These are phyloP conservation scores for Holocentrus rufus DNA, from an alignment of 2,797 vertebrate genomes.

Conservation along the genomic window DNA sequence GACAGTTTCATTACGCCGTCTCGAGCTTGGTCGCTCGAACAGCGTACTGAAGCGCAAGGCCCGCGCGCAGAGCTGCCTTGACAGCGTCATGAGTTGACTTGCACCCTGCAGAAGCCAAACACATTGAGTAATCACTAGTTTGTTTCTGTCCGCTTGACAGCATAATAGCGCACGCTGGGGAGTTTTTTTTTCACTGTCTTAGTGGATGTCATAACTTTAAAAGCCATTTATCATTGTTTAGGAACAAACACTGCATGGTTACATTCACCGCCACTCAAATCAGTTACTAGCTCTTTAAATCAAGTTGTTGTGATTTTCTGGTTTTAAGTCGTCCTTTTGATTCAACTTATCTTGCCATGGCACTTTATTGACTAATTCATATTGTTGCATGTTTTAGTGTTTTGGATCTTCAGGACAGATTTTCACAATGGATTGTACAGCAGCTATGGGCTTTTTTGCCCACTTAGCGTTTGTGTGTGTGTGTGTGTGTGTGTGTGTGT, in stretches of 20 bases:
- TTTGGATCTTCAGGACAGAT: too few species aligned
- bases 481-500: background rate
- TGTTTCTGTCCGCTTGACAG: too few species aligned
- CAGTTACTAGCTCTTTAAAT: background rate
- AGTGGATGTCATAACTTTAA: too few species aligned
- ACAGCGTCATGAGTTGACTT: slow-evolving; percentile 20
- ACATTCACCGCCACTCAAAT: too few species aligned
- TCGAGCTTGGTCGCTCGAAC: slow-evolving; percentile 28
- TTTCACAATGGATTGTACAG: too few species aligned
- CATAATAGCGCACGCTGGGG: too few species aligned
- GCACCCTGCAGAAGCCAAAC: too few species aligned
- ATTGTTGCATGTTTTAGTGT: too few species aligned
- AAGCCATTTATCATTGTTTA: too few species aligned
- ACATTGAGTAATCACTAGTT: too few species aligned
- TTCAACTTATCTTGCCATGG: background rate
- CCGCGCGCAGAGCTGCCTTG: slow-evolving; percentile 26
- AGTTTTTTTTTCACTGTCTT: too few species aligned
- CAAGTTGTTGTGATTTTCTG: background rate
- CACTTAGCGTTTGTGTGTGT: background rate
- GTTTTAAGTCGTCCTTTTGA: background rate
- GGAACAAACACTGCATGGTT: too few species aligned
- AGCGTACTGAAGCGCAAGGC: slow-evolving; percentile 42
- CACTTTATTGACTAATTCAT: background rate
- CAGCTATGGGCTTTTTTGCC: background rate
- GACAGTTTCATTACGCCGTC: background rate